Percentiles rank a stretch among this genome's conserved stretches.
Conservation (phyloP, 2,797 vertebrate species). For the Cryptoblepharus egeriae region DNA sequence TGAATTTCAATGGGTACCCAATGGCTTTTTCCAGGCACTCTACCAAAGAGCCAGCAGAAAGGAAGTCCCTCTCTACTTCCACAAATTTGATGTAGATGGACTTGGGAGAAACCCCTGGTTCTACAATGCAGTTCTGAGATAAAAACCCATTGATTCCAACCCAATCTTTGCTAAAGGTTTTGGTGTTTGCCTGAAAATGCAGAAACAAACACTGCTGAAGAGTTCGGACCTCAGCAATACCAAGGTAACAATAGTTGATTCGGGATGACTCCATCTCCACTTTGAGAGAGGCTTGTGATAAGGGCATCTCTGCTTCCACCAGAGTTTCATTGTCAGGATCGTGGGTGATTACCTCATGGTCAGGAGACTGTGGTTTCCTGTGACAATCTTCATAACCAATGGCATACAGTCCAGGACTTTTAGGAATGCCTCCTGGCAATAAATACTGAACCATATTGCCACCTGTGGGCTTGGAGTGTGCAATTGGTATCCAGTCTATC, state of each 20-base stretch:
- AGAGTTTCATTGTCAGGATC: conserved; percentile 69
- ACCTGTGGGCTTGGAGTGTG: conserved; percentile 86
- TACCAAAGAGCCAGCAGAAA: conserved; percentile 95
- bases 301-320: conserved; percentile 73
- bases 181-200: conserved; percentile 94
- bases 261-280: conserved; percentile 77
- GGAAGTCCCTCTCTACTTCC: conserved; percentile 99
- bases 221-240: conserved; percentile 94
- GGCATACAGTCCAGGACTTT: conserved; percentile 92
- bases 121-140: conserved; percentile 88
- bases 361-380: conserved; percentile 71
- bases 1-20: conserved; percentile 95
- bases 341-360: conserved; percentile 44
- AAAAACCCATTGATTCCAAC: conserved; percentile 91
- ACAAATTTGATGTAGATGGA: conserved; percentile 97
- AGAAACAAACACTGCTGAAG: conserved; percentile 95
- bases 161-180: conserved; percentile 86
- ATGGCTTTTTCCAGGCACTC: conserved; percentile 98
- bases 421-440: conserved; percentile 94
- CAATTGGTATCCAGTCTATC: conserved; percentile 94
- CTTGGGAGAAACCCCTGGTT: conserved; percentile 76
- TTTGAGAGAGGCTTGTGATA: conserved; percentile 71
- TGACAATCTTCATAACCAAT: conserved; percentile 88
- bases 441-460: conserved; percentile 91
- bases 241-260: conserved; percentile 95